Evolutionary conservation across 2,797 vertebrate genomes (phyloP).

Genomic region (Melanotaenia trifasciata): DNA sequence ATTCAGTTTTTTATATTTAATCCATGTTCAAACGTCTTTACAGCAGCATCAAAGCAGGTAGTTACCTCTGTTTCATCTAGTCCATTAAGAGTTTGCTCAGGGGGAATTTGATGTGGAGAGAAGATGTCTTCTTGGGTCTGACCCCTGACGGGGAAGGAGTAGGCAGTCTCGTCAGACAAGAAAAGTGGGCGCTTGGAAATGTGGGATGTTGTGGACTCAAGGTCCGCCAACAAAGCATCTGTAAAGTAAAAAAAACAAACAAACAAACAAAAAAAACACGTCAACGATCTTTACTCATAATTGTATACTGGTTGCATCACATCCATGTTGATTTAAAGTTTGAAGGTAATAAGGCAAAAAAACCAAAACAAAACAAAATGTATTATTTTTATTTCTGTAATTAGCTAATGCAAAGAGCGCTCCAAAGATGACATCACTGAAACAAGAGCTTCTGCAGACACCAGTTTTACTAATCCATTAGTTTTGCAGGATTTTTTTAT

Average conservation of each 20-base stretch:
- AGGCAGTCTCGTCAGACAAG: conserved; percentile 89
- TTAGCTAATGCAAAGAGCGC: no score
- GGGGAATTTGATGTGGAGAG: conserved; percentile 85
- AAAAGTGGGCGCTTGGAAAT: conserved; percentile 94
- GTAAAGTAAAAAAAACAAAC: conserved; percentile 13
- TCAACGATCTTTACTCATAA: not conserved
- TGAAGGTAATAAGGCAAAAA: not conserved
- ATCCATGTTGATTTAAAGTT: not conserved
- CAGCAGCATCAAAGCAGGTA: not conserved
- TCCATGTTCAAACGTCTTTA: not conserved
- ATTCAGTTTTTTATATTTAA: not conserved
- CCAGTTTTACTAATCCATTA: not conserved
- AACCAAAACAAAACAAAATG: no score
- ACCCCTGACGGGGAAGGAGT: conserved; percentile 89
- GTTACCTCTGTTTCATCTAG: conserved; percentile 72
- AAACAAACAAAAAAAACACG: not conserved
- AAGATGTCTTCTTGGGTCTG: conserved; percentile 86
- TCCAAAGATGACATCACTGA: not conserved
- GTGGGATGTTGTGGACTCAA: conserved; percentile 96
- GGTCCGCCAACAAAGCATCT: conserved; percentile 96
- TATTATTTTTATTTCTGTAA: no score
- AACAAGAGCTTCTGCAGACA: not conserved
- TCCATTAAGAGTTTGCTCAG: conserved; percentile 89
- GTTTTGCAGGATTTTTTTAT: no score
- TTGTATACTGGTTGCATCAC: not conserved